These are phyloP conservation scores for Sogatella furcifera DNA, from an alignment of 1,140 invertebrate species.

Conservation along the genomic window DNA sequence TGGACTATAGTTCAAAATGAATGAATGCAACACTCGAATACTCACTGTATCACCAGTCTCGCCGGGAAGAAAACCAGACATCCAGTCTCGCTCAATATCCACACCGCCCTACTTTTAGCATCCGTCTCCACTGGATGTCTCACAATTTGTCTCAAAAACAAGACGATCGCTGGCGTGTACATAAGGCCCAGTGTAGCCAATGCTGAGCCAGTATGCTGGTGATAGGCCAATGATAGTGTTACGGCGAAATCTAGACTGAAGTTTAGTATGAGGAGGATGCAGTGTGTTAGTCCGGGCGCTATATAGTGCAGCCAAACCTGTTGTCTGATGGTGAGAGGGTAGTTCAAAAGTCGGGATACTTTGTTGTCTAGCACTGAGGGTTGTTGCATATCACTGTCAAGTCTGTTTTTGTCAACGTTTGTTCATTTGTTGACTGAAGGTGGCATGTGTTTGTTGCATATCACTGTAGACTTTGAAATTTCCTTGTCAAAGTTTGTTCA, in stretches of 20 bases:
- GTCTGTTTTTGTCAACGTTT: too few species aligned
- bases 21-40: too few species aligned
- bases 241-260: conserved; percentile 15
- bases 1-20: too few species aligned
- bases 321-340: conserved; percentile 16
- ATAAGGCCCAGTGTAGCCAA: conserved; percentile 36
- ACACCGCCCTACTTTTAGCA: conserved; percentile 1
- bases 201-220: not conserved
- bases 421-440: too few species aligned
- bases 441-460: too few species aligned
- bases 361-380: conserved; percentile 18
- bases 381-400: too few species aligned
- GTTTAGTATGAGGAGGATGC: conserved; percentile 16
- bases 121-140: conserved; percentile 27
- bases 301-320: conserved; percentile 21
- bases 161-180: conserved; percentile 39
- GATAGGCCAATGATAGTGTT: not conserved
- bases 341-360: conserved; percentile 8
- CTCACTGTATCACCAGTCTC: conserved; percentile 20
- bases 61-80: conserved; percentile 19
- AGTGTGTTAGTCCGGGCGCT: conserved; percentile 11
- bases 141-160: conserved; percentile 42
- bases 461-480: too few species aligned
- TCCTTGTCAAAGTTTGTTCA: too few species aligned
- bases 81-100: conserved; percentile 17